Evolutionary conservation across 2,888 invertebrate species (phyloP).

Genomic region (Leptinotarsa rubiginosa): DNA sequence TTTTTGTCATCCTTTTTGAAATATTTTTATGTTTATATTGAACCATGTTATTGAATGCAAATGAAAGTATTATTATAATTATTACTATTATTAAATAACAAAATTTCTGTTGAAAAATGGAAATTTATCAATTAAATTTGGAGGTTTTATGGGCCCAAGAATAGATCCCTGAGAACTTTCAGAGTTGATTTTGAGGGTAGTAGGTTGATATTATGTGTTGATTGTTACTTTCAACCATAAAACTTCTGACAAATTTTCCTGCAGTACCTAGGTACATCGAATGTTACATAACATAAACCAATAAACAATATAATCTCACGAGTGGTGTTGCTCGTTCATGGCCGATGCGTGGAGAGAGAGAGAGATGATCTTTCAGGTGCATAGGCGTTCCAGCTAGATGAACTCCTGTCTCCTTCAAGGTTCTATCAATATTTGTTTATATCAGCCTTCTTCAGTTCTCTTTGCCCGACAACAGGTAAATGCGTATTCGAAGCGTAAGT

Average conservation of each 20-base stretch:
- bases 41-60: too few relatives aligned
- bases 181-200: too few relatives aligned
- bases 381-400: constrained; percentile 12
- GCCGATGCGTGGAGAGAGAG: constrained; percentile 11
- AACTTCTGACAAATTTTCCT: neutral
- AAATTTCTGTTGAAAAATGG: too few relatives aligned
- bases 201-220: too few relatives aligned
- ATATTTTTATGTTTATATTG: too few relatives aligned
- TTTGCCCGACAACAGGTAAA: constrained; percentile 11
- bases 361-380: constrained; percentile 12
- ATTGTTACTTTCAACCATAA: neutral
- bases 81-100: too few relatives aligned
- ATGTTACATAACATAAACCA: neutral
- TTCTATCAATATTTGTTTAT: constrained; percentile 24
- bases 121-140: too few relatives aligned
- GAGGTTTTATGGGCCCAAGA: too few relatives aligned
- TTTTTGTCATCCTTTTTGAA: too few relatives aligned
- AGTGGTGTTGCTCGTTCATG: constrained; percentile 16
- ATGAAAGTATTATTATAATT: too few relatives aligned
- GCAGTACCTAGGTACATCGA: neutral
- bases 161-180: too few relatives aligned
- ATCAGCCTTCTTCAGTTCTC: constrained; percentile 11
- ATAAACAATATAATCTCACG: constrained; percentile 8
- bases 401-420: constrained; percentile 22
- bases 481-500: neutral